Evolutionary conservation across 1,140 invertebrate species (phyloP).

Genomic region (Leptinotarsa lineolata): DNA sequence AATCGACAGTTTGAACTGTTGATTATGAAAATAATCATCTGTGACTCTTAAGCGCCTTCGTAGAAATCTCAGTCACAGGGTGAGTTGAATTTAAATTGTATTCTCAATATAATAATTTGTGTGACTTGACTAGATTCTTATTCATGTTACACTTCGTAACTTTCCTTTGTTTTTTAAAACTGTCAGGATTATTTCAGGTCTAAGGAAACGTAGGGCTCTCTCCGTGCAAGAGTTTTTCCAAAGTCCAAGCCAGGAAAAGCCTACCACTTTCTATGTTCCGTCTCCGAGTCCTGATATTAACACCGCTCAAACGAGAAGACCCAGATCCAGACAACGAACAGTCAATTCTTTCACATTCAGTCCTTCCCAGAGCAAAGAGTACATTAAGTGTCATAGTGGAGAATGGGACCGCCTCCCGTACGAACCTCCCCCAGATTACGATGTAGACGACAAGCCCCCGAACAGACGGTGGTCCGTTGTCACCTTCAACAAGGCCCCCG

Average conservation of each 20-base stretch:
- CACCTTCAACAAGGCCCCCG: conserved; percentile 23
- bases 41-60: too few species aligned
- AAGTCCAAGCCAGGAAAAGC: conserved; percentile 51
- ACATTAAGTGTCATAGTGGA: conserved; percentile 46
- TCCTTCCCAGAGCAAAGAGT: conserved; percentile 42
- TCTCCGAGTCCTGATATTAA: conserved; percentile 47
- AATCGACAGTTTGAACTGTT: too few species aligned
- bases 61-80: too few species aligned
- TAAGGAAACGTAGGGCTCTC: conserved; percentile 65
- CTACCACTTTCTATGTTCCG: conserved; percentile 72
- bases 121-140: too few species aligned
- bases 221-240: conserved; percentile 69
- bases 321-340: conserved; percentile 42
- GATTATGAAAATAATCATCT: too few species aligned
- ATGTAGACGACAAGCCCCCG: conserved; percentile 40
- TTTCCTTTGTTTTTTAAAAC: too few species aligned
- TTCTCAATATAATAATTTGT: too few species aligned
- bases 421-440: conserved; percentile 54
- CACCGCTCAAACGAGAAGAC: conserved; percentile 36
- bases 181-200: conserved; percentile 42
- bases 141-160: too few species aligned
- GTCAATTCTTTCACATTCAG: conserved; percentile 38
- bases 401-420: conserved; percentile 49
- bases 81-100: too few species aligned
- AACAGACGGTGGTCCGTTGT: conserved; percentile 51